These are phyloP conservation scores for Forpus xanthops DNA, from an alignment of 2,797 vertebrate species.

Conservation along the genomic window DNA sequence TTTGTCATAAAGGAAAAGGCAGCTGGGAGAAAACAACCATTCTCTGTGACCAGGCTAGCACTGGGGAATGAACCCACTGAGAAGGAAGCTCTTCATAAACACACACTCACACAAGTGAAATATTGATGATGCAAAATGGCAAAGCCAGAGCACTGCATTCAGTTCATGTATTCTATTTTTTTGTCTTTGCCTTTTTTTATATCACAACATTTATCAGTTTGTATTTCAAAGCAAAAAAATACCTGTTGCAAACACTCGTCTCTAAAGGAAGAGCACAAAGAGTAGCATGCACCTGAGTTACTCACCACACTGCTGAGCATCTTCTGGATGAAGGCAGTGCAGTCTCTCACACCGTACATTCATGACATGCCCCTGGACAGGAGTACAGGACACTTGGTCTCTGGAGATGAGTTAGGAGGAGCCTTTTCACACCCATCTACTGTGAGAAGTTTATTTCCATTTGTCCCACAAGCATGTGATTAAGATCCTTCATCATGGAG, in stretches of 20 bases:
- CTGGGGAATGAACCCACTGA: not conserved
- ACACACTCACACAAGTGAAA: not conserved
- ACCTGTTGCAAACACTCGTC: not conserved
- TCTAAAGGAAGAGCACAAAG: not conserved
- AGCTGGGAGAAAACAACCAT: not conserved
- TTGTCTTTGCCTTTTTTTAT: not conserved
- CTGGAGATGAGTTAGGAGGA: not conserved
- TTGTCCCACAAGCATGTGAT: not conserved
- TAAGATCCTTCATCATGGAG: not conserved
- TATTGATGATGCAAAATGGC: not conserved
- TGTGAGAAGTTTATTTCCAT: not conserved
- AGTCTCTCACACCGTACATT: not conserved
- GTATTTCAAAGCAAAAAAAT: not conserved
- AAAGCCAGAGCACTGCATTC: not conserved
- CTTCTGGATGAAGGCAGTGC: not conserved
- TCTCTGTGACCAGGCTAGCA: not conserved
- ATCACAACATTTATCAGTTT: not conserved
- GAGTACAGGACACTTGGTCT: not conserved
- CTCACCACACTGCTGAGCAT: not conserved
- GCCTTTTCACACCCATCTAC: not conserved
- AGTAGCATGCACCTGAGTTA: not conserved
- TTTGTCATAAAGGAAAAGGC: not conserved
- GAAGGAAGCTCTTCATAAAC: not conserved
- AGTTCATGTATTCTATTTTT: not conserved
- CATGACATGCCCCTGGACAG: accelerated